Evolutionary conservation across 1,140 invertebrate species (phyloP).

Genomic region (Drosophila prosaltans): DNA sequence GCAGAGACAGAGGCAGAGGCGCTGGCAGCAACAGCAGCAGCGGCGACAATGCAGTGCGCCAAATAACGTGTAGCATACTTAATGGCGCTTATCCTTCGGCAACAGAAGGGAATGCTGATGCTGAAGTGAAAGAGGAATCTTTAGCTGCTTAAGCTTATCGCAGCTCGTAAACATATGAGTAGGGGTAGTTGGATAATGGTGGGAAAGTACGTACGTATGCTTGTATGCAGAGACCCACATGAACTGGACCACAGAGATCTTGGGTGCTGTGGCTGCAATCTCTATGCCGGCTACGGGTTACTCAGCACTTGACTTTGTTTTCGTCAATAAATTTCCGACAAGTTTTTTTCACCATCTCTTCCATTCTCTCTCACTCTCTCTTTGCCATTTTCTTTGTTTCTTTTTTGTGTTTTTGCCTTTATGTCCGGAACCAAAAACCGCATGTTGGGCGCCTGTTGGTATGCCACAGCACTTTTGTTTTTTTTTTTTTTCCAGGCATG

Average conservation of each 20-base stretch:
- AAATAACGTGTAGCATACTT: slow-evolving; percentile 66
- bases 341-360: slow-evolving; percentile 18
- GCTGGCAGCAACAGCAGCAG: slow-evolving; percentile 13
- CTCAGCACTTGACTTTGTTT: slow-evolving; percentile 73
- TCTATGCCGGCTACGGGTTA: slow-evolving; percentile 35
- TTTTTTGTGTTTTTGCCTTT: slow-evolving; percentile 20
- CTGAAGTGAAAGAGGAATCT: slow-evolving; percentile 12
- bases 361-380: background rate
- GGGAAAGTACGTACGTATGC: background rate
- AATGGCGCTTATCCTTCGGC: slow-evolving; percentile 39
- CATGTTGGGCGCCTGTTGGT: slow-evolving; percentile 64
- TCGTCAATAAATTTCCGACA: slow-evolving; percentile 73
- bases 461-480: slow-evolving; percentile 59
- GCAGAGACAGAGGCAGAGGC: too few relatives aligned
- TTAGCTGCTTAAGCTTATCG: slow-evolving; percentile 63
- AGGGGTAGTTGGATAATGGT: background rate
- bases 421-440: slow-evolving; percentile 46
- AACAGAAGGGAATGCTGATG: background rate
- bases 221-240: slow-evolving; percentile 9
- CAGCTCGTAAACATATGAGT: slow-evolving; percentile 70
- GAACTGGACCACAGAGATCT: slow-evolving; percentile 42
- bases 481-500: slow-evolving; percentile 22
- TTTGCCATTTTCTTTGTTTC: slow-evolving; percentile 8
- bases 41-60: slow-evolving; percentile 60
- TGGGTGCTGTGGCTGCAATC: slow-evolving; percentile 50